Base-by-base conservation (phyloP, 2,888 invertebrate species). In the Argyresthia goedartella region DNA sequence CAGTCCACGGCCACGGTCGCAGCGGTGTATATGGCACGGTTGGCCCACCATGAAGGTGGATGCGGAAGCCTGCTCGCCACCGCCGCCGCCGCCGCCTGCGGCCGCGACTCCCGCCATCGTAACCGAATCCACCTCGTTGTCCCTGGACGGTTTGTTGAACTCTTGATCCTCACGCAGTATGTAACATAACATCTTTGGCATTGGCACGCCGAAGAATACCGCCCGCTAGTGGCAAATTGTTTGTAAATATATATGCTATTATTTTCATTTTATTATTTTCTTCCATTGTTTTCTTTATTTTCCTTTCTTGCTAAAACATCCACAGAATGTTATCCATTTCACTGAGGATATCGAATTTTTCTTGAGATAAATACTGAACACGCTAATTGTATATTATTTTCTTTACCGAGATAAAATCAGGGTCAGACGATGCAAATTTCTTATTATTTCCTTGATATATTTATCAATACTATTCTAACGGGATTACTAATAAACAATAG, bases 91-190 rank as follows among this genome's bases (percentile, higher is more conserved):
- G 66, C 71, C 64, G 62, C 64, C 60, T 66, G 63, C 57, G 61
- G 67, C 51, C 60, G 72, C 56, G 66, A 68, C 60, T 73, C 75
- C 52, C 67, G 71, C 67, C 64, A 74, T 78, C 80, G 77, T 82
- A 81, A 80, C 78, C 60, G 81, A 80, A 60, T 81, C 84, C 62
- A 81, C 84, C 66, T 76, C 79, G 57, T 79, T 81, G 68, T 84
- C 80, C 63, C 63, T 80, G 63, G 81, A 81, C 74, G 82, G 84
- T 84, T 82, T 81, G 82, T 82, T 76, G 69, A 15, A 33, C 16
- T 43, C 35, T 13, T 49, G 42, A 13, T 50, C 66, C 62, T 66
- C 66, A 67, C 65, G 52, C 57, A 52, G 44, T 52, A 49, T 56
- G 50, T 15, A 35, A n/a, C 34, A 15, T 41, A 44, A 35, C 41